These are phyloP conservation scores for Agrotis ipsilon DNA, from an alignment of 2,888 invertebrate species.

Conservation along the genomic window DNA sequence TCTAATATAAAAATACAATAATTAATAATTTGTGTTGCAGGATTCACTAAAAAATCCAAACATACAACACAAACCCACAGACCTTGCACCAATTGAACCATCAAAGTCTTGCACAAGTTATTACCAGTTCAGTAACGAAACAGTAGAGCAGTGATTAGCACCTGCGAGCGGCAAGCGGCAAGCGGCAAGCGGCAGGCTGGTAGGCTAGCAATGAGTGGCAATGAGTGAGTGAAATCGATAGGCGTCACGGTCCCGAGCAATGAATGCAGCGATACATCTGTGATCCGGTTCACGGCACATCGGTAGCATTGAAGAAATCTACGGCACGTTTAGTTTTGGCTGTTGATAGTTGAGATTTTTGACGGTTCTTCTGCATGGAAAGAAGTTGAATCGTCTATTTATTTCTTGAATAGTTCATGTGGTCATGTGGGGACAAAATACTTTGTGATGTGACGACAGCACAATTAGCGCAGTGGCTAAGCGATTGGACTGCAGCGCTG, in stretches of 20 bases:
- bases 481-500: too few species aligned
- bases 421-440: too few species aligned
- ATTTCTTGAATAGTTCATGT: too few species aligned
- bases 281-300: slow-evolving; percentile 56
- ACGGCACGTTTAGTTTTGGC: background rate
- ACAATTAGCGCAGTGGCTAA: too few species aligned
- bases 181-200: background rate
- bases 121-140: slow-evolving; percentile 14
- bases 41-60: too few species aligned
- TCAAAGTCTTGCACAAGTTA: slow-evolving; percentile 31
- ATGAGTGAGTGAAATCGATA: slow-evolving; percentile 60
- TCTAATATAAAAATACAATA: too few species aligned
- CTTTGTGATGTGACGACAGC: too few species aligned
- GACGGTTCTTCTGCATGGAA: background rate
- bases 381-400: background rate
- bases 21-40: too few species aligned
- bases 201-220: slow-evolving; percentile 18
- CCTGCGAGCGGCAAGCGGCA: background rate
- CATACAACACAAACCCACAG: background rate
- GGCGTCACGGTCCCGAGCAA: slow-evolving; percentile 48
- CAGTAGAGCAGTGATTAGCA: slow-evolving; percentile 39
- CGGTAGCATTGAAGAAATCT: slow-evolving; percentile 10
- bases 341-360: background rate
- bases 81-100: slow-evolving; percentile 15
- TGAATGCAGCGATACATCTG: slow-evolving; percentile 62